Base-by-base conservation (phyloP, 2,888 invertebrate genomes). In the Gari tellinella region DNA sequence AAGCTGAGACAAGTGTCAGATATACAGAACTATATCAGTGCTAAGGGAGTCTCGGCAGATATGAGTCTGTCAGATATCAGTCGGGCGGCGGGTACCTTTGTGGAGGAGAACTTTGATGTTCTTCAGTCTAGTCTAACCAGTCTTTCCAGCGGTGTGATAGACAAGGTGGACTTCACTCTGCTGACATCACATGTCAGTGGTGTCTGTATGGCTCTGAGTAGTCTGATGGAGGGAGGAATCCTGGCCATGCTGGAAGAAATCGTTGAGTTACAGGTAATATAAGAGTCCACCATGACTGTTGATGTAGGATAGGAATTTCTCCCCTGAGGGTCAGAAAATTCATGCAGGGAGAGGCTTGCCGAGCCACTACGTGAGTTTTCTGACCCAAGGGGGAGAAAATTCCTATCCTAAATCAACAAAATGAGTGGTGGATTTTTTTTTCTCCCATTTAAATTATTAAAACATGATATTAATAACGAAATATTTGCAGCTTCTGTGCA, bases 171-270 rank as follows among this genome's bases (percentile, higher is more conserved):
- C 8, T 72, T 85, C 19, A 57, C 77, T 8, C 52, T 64, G 15
- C 61, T 86, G 12, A 49, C 52, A 5, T 48, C 51, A 5, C 88
- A 88, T 51, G 60, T 75, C 2, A 64, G 78, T 38, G 55, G 64
- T 12, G 69, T 87, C 12, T 80, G 81, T 19, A 67, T 77, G 37
- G 62, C 83, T 0, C 45, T 84, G 49, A 80, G 70, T 19, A 80
- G 78, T 17, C 55, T 85, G 40, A 45, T 69, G 2, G 83, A 84
- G 56, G 72, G 78, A 0, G 86, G 86, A 8, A 46, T 75, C 10
- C 56, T 64, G 0, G 69, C 53, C 56, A 84, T 82, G 8, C 8
- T 82, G 8, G 74, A 81, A 14, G 84, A 85, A 31, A 57, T 88
- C 3, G 56, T 65, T 25, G 72, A 68, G 12, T 65, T 84, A 57